These are phyloP conservation scores for Myiozetetes cayanensis DNA, from an alignment of 2,113 vertebrate species.

Conservation along the genomic window DNA sequence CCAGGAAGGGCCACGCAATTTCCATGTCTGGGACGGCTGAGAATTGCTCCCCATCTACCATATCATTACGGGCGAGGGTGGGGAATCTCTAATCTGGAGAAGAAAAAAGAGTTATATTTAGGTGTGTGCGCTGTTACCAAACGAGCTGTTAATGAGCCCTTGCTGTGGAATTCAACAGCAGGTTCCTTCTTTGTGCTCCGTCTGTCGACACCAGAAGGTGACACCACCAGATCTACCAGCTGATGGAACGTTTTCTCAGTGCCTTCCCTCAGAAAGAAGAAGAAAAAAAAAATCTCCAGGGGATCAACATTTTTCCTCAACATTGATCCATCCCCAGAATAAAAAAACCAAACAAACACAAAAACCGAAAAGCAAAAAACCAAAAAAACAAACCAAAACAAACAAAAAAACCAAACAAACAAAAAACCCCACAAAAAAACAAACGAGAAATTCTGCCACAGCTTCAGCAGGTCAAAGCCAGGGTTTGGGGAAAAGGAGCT, in stretches of 20 bases:
- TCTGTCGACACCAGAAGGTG: background rate
- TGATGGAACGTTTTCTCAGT: background rate
- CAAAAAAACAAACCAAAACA: no score
- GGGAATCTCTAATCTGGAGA: background rate
- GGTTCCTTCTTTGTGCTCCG: background rate
- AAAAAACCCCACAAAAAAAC: no score
- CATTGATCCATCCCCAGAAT: background rate
- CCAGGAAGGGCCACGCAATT: background rate
- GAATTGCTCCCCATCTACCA: background rate
- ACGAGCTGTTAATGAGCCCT: constrained; percentile 6
- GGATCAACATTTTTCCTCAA: background rate
- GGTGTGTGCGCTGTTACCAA: background rate
- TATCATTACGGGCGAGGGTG: constrained; percentile 14
- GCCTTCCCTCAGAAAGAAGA: background rate
- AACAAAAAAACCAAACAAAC: no score
- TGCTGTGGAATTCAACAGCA: background rate
- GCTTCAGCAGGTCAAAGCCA: background rate
- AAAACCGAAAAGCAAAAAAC: no score
- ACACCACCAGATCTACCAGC: background rate
- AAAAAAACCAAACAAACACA: no score
- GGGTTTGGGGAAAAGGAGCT: background rate
- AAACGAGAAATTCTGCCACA: background rate
- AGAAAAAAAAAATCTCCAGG: background rate
- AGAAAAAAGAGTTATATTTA: constrained; percentile 30
- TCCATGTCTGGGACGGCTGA: constrained; percentile 15